phyloP scores from a whole-genome alignment of 2,113 vertebrate genomes.

The Malaclemys terrapin region DNA sequence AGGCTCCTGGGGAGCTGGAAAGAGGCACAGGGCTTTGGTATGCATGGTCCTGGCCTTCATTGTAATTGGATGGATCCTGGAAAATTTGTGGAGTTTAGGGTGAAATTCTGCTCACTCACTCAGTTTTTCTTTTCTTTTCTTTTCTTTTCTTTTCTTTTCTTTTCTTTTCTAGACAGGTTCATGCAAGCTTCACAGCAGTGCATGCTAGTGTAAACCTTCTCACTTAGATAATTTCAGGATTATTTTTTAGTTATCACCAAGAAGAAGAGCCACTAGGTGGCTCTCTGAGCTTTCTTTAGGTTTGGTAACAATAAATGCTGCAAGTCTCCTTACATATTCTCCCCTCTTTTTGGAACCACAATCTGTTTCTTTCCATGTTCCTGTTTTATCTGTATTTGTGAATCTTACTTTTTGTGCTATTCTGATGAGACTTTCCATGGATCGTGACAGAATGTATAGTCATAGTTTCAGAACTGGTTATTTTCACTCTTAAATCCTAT shows the following conservation, averaged over 20 bases:
- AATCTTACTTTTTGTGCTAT: background rate
- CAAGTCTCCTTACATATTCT: background rate
- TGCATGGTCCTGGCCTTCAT: accelerated
- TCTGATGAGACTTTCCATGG: background rate
- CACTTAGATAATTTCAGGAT: background rate
- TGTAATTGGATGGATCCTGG: background rate
- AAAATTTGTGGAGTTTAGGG: background rate
- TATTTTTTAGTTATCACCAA: background rate
- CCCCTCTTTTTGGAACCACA: background rate
- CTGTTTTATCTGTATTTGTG: background rate
- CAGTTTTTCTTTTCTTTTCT: background rate
- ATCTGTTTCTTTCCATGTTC: background rate
- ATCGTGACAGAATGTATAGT: background rate
- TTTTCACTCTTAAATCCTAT: background rate
- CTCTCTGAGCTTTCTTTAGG: background rate
- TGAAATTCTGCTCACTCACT: accelerated
- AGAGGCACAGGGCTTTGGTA: background rate
- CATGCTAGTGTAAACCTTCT: background rate
- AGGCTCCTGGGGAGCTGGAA: background rate
- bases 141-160: background rate
- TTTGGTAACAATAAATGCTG: background rate
- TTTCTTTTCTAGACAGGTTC: background rate
- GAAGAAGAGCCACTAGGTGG: background rate
- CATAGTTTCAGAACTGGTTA: background rate
- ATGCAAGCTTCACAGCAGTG: background rate